Base-by-base conservation (phyloP, 2,797 vertebrate genomes). In the Amniataba percoides region DNA sequence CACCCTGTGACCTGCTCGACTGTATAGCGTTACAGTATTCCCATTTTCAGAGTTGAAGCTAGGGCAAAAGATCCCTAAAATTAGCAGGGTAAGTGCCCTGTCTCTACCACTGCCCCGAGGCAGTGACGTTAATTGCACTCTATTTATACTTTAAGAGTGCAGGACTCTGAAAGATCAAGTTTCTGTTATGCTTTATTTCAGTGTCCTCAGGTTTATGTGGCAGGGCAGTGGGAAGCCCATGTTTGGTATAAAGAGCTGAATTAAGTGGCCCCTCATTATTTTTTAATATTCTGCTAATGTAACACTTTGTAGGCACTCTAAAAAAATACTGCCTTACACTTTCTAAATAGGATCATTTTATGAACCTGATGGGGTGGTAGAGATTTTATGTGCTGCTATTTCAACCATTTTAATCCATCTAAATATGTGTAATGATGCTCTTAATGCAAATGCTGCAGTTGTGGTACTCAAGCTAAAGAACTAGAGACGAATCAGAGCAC, bases 111-210 rank as follows among this genome's bases (percentile, higher is more conserved):
- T 86, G 81, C 90, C 92, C 87, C 8, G 87, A 86, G 88, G 90
- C 82, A 82, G 88, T 94, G 93, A 94, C 93, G 88, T 91, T 95
- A 91, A 93, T 89, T 92, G 78, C 88, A 39, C 77, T 74, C 92
- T 95, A 96, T 96, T 96, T 94, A 92, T 95, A 95, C 81, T 84
- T 81, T 55, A 86, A 81, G 85, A 85, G 89, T 63, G 74, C 83
- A 62, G 81, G 87, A 91, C 80, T 82, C 74, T 52, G 85, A 90
- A 92, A 92, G 93, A 95, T 95, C 94, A 81, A 51, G 91, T 95
- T 94, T 93, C 95, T 88, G 84, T 87, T 83, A 75, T 79, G 86
- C 77, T 89, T 92, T 86, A 87, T 90, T 88, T 85, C 74, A 12
- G 71, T 67, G 72, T 72, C 64, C 78, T 71, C 21, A 7, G 43